Conservation (phyloP, 2,113 vertebrate genomes). For the Lichenostomus cassidix region DNA sequence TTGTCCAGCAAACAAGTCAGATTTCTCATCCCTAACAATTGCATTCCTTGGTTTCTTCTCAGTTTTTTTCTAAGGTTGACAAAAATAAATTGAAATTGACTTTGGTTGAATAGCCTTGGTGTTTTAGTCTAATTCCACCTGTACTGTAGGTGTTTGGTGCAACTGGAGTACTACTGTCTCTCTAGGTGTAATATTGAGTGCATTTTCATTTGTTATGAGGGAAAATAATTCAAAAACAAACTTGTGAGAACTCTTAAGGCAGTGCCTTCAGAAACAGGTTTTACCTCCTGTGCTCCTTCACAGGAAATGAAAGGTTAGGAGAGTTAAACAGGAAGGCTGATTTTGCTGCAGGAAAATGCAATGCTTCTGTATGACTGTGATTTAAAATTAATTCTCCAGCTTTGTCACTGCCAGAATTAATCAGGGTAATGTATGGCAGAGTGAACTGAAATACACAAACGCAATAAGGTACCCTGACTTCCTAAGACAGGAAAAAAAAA, state of each 20-base stretch:
- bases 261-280: not conserved
- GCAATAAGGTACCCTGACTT: not conserved
- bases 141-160: not conserved
- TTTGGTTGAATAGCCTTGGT: not conserved
- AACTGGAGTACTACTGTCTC: not conserved
- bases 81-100: not conserved
- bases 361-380: not conserved
- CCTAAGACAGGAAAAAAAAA: not conserved
- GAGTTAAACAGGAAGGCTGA: not conserved
- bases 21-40: not conserved
- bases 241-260: not conserved
- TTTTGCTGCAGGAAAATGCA: not conserved
- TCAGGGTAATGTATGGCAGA: not conserved
- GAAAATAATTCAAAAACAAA: not conserved
- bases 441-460: not conserved
- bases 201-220: not conserved
- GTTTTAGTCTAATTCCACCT: not conserved
- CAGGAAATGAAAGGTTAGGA: not conserved
- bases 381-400: conserved; percentile 8
- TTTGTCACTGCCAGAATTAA: conserved; percentile 16
- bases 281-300: not conserved
- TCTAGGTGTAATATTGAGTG: not conserved
- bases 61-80: not conserved
- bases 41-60: not conserved
- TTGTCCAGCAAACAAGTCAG: not conserved